A percentile compares a stretch with the other conserved stretches of the same genome.
Conservation (phyloP, 2,888 invertebrate genomes). For the Linnaemya vulpina region DNA sequence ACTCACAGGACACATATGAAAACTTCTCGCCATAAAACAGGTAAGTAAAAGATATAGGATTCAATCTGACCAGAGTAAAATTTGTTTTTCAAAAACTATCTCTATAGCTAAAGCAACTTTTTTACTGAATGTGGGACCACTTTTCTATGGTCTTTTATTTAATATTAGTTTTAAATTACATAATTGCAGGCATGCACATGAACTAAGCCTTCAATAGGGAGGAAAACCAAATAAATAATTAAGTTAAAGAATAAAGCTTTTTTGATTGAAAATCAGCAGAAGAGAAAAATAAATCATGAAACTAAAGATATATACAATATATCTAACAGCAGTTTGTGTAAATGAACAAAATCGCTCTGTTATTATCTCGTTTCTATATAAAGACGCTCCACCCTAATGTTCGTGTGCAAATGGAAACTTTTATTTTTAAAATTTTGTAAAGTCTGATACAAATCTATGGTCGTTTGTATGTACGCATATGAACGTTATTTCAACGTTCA, state of each 20-base stretch:
- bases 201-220: neutral
- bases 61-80: neutral
- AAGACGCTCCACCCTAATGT: neutral
- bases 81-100: too few species aligned
- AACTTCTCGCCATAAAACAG: too few species aligned
- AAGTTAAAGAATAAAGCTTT: neutral
- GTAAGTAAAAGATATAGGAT: too few species aligned
- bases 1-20: too few species aligned
- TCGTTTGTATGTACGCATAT: slow-evolving; percentile 1
- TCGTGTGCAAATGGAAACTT: neutral
- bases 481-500: slow-evolving; percentile 10
- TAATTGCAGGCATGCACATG: neutral
- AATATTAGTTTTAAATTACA: neutral
- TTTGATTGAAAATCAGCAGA: too few species aligned
- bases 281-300: too few species aligned
- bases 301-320: too few species aligned
- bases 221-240: neutral
- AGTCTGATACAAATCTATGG: slow-evolving; percentile 37
- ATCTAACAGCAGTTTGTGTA: too few species aligned
- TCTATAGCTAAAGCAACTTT: neutral
- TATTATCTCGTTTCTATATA: neutral
- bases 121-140: neutral
- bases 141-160: neutral
- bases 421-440: slow-evolving; percentile 4
- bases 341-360: neutral